Evolutionary conservation across 2,113 vertebrate species (phyloP).

Genomic region (Aspidoscelis tigris): DNA sequence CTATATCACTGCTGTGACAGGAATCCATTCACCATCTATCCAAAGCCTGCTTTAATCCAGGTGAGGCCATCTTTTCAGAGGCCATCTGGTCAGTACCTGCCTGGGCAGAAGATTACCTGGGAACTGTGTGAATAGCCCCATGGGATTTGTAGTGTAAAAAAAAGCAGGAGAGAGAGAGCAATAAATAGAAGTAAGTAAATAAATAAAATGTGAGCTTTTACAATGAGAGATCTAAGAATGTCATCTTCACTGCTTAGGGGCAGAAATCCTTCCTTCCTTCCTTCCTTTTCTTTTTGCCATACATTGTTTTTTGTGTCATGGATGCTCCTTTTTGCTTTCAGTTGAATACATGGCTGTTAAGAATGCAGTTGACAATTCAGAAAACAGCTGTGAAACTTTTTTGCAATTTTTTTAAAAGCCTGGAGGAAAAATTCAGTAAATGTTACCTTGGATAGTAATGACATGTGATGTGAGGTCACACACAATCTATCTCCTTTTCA

Average conservation of each 20-base stretch:
- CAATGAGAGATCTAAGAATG: no score
- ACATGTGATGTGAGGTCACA: constrained; percentile 58
- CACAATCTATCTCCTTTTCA: constrained; percentile 67
- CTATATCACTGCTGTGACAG: not conserved
- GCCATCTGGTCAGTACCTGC: no score
- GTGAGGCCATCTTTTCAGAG: no score
- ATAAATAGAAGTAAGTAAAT: no score
- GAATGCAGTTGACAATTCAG: not conserved
- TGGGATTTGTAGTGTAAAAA: no score
- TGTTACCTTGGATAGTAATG: constrained; percentile 59
- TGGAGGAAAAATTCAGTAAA: constrained; percentile 58
- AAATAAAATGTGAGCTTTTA: no score
- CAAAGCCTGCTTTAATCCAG: no score
- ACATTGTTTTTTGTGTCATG: not conserved
- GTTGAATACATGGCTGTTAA: not conserved
- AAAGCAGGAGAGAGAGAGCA: no score
- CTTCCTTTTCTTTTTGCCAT: no score
- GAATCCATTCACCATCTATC: not conserved
- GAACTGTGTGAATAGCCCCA: no score
- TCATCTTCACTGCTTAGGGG: not conserved
- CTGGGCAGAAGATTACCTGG: no score
- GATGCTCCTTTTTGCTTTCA: not conserved
- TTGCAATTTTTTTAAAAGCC: constrained; percentile 30
- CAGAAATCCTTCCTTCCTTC: not conserved
- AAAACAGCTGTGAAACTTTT: fast-evolving